Percentiles rank a stretch among this genome's conserved stretches.
These are phyloP conservation scores for Rhyacichthys aspro DNA, from an alignment of 2,797 vertebrate species.

Conservation along the genomic window DNA sequence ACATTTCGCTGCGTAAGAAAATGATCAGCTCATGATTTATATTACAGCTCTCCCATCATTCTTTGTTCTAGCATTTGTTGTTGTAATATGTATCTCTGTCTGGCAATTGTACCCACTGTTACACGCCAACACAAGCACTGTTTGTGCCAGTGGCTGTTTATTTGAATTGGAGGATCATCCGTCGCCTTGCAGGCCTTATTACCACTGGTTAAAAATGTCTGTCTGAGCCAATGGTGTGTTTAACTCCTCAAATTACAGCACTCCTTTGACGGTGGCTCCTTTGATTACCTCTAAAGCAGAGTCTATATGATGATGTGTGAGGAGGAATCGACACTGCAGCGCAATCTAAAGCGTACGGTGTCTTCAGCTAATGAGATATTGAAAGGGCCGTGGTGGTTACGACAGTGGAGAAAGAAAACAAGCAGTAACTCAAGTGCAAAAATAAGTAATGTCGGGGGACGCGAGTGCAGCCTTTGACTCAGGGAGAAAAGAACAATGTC, in stretches of 20 bases:
- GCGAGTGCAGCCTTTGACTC: neutral
- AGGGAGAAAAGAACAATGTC: neutral
- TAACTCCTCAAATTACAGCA: conserved; percentile 3
- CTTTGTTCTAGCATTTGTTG: neutral
- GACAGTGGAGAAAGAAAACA: conserved; percentile 20
- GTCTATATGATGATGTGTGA: conserved; percentile 12
- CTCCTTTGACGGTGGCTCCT: neutral
- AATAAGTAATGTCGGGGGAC: conserved; percentile 12
- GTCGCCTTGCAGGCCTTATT: conserved; percentile 5
- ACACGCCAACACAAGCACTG: neutral
- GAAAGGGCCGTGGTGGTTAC: conserved; percentile 19
- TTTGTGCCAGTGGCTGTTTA: neutral
- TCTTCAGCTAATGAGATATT: conserved; percentile 21
- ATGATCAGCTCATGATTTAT: neutral
- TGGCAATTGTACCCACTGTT: no score
- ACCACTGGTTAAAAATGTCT: conserved; percentile 1
- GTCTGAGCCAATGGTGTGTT: neutral
- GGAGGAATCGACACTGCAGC: neutral
- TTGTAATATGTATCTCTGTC: neutral
- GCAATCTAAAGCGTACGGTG: neutral
- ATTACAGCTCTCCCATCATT: neutral
- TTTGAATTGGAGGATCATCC: conserved; percentile 1
- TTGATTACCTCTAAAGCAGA: neutral
- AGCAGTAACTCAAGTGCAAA: conserved; percentile 4
- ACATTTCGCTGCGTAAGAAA: neutral